Base-by-base conservation (phyloP, 37 sponge, comb jelly and placozoan genomes). In the Cliona cf. orientalis region DNA sequence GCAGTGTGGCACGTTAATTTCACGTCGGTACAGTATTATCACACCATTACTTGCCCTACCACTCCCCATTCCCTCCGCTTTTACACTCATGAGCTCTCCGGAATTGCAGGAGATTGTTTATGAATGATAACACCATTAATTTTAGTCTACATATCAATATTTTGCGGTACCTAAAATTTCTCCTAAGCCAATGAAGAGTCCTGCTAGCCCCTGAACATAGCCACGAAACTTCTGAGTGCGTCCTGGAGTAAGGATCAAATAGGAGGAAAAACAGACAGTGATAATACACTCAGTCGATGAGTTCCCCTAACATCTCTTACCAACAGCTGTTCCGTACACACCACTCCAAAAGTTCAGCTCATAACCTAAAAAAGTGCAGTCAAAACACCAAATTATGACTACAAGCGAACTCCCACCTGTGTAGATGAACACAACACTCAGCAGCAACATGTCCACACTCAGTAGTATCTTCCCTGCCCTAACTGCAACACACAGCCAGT, bases 281-380 rank as follows among this genome's bases (percentile, higher is more conserved):
- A 76, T 2, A 77, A 14, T 25, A 22, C 22, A 61, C 41, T 39
- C 44, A 41, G 44, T 44, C 43, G 70, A 66, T 66, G 19, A 28
- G 38, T 9, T 19, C 6, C 14, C n/a, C 39, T 38, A 0, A 45
- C 28, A 36, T 29, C 2, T 11, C 89, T 80, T 72, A 91, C 97
- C 97, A 35, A 94, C 80, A 3, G 80, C 38, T 56, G 92, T 97
- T 4, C 86, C 95, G 63, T 86, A 97, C 37, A 95, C 96, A 34
- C 95, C 92, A 86, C 93, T 92, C 88, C 89, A 97, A 58, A 95
- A 94, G 56, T 88, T 89, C 69, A 97, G 64, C 61, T 91, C 95
- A 68, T 95, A 78, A 2, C 97, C 94, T 95, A 42, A 37, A 70
- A 11, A 78, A 14, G 58, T 34, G 14, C 53, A 49, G 53, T 49